Conservation (phyloP, 2,113 vertebrate species). For the Daphoenositta chrysoptera region DNA sequence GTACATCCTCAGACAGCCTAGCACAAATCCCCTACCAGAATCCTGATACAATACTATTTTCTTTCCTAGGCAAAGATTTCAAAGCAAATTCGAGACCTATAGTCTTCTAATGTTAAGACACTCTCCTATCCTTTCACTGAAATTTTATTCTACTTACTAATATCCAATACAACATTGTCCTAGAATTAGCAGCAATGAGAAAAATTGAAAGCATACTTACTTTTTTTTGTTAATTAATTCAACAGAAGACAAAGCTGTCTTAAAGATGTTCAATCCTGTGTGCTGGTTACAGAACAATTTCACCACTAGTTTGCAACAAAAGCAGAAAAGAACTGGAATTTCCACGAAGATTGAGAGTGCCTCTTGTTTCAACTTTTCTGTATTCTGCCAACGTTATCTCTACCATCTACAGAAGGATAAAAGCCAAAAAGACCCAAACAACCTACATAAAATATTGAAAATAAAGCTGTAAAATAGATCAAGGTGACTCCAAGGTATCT, state of each 20-base stretch:
- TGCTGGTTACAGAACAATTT: not conserved
- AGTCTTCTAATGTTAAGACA: not conserved
- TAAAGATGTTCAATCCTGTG: not conserved
- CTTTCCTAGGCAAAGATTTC: not conserved
- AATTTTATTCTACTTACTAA: not conserved
- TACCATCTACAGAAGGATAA: not conserved
- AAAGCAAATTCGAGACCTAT: not conserved
- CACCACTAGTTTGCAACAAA: not conserved
- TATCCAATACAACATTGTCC: not conserved
- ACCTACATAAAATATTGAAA: not conserved
- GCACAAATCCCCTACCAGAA: not conserved
- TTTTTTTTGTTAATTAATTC: not conserved
- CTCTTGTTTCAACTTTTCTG: not conserved
- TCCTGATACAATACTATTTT: not conserved
- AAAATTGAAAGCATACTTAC: conserved; percentile 12
- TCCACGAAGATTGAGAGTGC: not conserved
- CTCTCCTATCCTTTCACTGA: not conserved
- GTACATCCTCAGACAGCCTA: not conserved
- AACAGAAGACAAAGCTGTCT: not conserved
- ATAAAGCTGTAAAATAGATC: not conserved
- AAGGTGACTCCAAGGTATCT: not conserved
- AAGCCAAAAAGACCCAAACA: not conserved
- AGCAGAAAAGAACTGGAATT: not conserved
- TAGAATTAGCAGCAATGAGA: not conserved
- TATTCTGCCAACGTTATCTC: not conserved